Percentiles rank a stretch among this genome's conserved stretches.
These are phyloP conservation scores for Diarsia dahlii DNA, from an alignment of 2,888 invertebrate genomes.

Conservation along the genomic window DNA sequence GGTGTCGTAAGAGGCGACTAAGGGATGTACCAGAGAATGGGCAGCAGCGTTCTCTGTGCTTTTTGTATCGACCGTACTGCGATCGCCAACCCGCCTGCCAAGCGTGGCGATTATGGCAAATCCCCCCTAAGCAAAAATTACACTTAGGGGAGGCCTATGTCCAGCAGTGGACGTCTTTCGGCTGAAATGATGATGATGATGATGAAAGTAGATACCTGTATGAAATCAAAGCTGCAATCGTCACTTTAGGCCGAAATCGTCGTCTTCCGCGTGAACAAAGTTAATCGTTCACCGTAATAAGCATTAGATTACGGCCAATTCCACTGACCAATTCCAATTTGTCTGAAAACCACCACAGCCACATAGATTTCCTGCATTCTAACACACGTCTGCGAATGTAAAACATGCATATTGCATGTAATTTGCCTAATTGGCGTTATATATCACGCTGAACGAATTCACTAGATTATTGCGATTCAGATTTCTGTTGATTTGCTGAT, in stretches of 20 bases:
- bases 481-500: conserved; percentile 14
- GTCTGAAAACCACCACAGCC: conserved; percentile 67
- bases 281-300: conserved; percentile 67
- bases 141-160: too few relatives aligned
- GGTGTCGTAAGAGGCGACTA: too few relatives aligned
- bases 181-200: too few relatives aligned
- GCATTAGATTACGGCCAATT: conserved; percentile 66
- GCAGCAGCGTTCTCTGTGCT: too few relatives aligned
- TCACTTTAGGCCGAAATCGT: conserved; percentile 57
- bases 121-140: too few relatives aligned
- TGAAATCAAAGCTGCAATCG: conserved; percentile 54
- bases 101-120: too few relatives aligned
- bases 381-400: conserved; percentile 44
- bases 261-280: conserved; percentile 70
- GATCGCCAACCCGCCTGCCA: too few relatives aligned
- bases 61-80: too few relatives aligned
- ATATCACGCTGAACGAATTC: conserved; percentile 47
- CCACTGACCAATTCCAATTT: conserved; percentile 69
- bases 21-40: too few relatives aligned
- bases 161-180: too few relatives aligned
- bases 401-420: conserved; percentile 55
- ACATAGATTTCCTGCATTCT: conserved; percentile 60
- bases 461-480: conserved; percentile 44
- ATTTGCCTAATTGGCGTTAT: conserved; percentile 52
- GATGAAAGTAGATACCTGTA: conserved; percentile 8